These are phyloP conservation scores for Temnothorax ravouxi DNA, from an alignment of 2,888 invertebrate species.

Conservation along the genomic window DNA sequence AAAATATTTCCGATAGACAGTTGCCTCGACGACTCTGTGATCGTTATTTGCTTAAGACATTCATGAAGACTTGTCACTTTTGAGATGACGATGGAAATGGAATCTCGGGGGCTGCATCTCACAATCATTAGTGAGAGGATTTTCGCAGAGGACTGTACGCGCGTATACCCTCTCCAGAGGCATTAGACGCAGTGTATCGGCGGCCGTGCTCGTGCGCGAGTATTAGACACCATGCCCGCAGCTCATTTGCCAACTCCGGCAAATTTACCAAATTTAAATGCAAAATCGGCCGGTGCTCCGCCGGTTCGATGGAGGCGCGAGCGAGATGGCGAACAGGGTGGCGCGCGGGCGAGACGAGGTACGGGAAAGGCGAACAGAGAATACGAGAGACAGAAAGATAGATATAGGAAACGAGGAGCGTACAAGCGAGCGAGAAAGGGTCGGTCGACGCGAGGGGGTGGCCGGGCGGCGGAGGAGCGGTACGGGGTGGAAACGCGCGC, in stretches of 20 bases:
- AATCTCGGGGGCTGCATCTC: background rate
- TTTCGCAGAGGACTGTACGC: conserved; percentile 71
- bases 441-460: conserved; percentile 39
- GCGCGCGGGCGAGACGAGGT: conserved; percentile 46
- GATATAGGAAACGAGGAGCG: conserved; percentile 47
- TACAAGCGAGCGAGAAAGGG: conserved; percentile 56
- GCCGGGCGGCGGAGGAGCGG: conserved; percentile 6
- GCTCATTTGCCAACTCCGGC: conserved; percentile 86
- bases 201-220: conserved; percentile 77
- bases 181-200: conserved; percentile 83
- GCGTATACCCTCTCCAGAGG: conserved; percentile 77
- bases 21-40: background rate
- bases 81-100: background rate
- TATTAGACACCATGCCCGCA: conserved; percentile 84
- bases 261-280: conserved; percentile 86
- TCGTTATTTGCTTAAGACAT: background rate
- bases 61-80: background rate
- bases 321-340: conserved; percentile 47
- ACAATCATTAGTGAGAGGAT: conserved; percentile 25
- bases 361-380: conserved; percentile 60
- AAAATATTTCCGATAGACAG: background rate
- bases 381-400: conserved; percentile 64
- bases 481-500: conserved; percentile 59
- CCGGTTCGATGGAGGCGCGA: conserved; percentile 66
- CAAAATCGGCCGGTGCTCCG: conserved; percentile 83